phyloP scores from a whole-genome alignment of 2,888 invertebrate genomes.

The Ecdyonurus torrentis region DNA sequence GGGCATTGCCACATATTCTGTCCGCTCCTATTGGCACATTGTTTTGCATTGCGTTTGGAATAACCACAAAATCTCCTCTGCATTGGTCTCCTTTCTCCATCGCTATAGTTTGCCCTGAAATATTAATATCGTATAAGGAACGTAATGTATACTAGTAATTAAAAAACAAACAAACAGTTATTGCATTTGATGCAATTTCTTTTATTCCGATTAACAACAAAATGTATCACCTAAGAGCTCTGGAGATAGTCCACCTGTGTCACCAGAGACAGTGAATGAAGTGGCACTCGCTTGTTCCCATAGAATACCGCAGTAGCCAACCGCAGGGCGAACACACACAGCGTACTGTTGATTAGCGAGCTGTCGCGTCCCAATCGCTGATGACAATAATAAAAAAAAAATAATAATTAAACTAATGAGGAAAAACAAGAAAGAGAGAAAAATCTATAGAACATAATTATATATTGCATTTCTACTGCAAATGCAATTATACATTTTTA shows the following conservation, averaged over 20 bases:
- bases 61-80: neutral
- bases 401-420: no score
- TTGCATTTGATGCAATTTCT: no score
- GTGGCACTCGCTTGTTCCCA: slow-evolving; percentile 39
- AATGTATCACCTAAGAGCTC: slow-evolving; percentile 30
- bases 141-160: no score
- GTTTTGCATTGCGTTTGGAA: neutral
- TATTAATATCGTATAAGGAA: no score
- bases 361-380: slow-evolving; percentile 45
- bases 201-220: no score
- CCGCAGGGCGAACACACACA: slow-evolving; percentile 54
- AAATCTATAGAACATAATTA: no score
- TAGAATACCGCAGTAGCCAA: slow-evolving; percentile 53
- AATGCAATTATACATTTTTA: no score
- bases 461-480: no score
- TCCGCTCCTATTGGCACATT: neutral
- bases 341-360: slow-evolving; percentile 57
- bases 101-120: no score
- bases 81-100: neutral
- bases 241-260: slow-evolving; percentile 45
- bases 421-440: no score
- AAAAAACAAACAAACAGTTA: no score
- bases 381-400: no score
- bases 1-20: neutral
- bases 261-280: slow-evolving; percentile 55